phyloP scores from a whole-genome alignment of 2,113 vertebrate species.

The Macquaria australasica region DNA sequence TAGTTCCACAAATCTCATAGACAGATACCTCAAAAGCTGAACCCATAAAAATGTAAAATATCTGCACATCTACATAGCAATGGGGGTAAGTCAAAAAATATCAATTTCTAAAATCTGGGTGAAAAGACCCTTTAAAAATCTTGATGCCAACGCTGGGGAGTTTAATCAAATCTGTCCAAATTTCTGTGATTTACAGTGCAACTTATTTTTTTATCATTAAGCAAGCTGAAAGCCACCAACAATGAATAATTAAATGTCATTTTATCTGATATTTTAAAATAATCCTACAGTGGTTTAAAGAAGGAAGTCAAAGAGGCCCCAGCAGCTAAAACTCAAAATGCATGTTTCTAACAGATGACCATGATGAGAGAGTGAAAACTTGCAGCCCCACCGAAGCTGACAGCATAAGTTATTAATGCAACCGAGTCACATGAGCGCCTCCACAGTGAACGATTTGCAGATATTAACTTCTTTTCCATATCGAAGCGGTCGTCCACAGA shows the following conservation, averaged over 20 bases:
- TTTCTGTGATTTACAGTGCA: not conserved
- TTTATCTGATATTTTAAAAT: slow-evolving; percentile 11
- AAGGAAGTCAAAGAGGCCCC: slow-evolving; percentile 34
- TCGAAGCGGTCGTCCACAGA: slow-evolving; percentile 1
- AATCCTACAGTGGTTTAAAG: slow-evolving; percentile 14
- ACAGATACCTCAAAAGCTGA: not conserved
- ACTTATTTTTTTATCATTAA: not conserved
- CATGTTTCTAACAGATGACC: slow-evolving; percentile 54
- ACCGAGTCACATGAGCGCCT: slow-evolving; percentile 42
- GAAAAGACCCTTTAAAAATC: not conserved
- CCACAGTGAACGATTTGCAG: not conserved
- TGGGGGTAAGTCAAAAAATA: not conserved
- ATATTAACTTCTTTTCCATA: slow-evolving; percentile 52
- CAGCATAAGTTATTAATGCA: slow-evolving; percentile 54
- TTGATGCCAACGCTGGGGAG: not conserved
- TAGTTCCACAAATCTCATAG: not conserved
- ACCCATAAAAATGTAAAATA: too few relatives aligned
- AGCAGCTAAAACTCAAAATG: slow-evolving; percentile 15
- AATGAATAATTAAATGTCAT: not conserved
- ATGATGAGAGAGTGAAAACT: slow-evolving; percentile 50
- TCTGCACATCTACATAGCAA: not conserved
- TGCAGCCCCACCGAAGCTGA: slow-evolving; percentile 19
- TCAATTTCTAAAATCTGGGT: not conserved
- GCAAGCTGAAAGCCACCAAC: not conserved
- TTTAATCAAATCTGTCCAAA: not conserved